Conservation (phyloP, 2,888 invertebrate genomes). For the Drosophila mayaguana region DNA sequence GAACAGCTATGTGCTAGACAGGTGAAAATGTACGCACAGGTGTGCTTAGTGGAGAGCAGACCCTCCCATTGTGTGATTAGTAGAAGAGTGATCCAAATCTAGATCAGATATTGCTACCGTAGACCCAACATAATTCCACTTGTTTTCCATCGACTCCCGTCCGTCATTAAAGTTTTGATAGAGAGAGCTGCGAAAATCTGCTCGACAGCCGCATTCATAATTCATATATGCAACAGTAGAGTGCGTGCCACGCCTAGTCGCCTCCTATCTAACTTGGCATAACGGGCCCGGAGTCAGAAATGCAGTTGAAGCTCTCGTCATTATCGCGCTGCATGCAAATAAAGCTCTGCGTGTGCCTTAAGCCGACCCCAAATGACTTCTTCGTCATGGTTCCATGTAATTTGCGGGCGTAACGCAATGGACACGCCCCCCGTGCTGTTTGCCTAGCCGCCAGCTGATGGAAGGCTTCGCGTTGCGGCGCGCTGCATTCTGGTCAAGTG, state of each 20-base stretch:
- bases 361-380: conserved; percentile 36
- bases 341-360: conserved; percentile 16
- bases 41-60: conserved; percentile 34
- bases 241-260: conserved; percentile 56
- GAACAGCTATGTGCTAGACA: conserved; percentile 44
- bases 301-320: conserved; percentile 39
- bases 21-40: conserved; percentile 59
- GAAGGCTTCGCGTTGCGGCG: conserved; percentile 19
- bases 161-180: conserved; percentile 50
- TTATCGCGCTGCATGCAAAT: conserved; percentile 58
- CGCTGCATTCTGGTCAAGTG: conserved; percentile 44
- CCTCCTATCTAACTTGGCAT: conserved; percentile 68
- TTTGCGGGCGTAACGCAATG: conserved; percentile 53
- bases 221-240: conserved; percentile 38
- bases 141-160: conserved; percentile 17
- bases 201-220: conserved; percentile 36
- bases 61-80: conserved; percentile 7
- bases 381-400: conserved; percentile 35
- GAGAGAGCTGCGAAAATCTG: conserved; percentile 6
- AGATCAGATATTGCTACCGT: too few relatives aligned
- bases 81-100: conserved; percentile 2
- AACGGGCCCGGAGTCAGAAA: conserved; percentile 32
- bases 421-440: conserved; percentile 42
- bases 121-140: background rate
- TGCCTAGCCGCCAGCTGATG: conserved; percentile 50